phyloP scores from a whole-genome alignment of 2,888 invertebrate genomes.

The Aleiodes testaceus region DNA sequence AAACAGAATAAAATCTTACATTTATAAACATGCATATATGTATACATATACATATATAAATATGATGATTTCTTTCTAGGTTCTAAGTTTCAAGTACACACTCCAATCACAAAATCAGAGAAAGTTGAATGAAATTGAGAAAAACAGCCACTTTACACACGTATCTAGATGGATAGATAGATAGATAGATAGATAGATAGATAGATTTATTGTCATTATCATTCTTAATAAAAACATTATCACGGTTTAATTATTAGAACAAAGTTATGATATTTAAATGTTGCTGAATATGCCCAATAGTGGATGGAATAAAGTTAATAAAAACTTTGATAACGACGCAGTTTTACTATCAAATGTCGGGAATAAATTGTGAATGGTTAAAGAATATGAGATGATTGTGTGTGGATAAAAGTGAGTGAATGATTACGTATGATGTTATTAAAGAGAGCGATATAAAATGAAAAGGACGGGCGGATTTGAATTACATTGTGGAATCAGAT shows the following conservation, averaged over 20 bases:
- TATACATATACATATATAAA: constrained; percentile 63
- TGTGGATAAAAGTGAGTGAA: constrained; percentile 5
- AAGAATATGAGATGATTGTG: constrained; percentile 6
- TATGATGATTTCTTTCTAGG: constrained; percentile 55
- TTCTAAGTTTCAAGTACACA: constrained; percentile 55
- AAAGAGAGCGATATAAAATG: constrained; percentile 1
- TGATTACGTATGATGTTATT: constrained; percentile 6
- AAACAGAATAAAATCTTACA: constrained; percentile 55
- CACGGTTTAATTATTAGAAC: constrained; percentile 58
- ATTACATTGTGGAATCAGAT: constrained; percentile 19
- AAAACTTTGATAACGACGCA: not conserved
- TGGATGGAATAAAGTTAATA: constrained; percentile 1
- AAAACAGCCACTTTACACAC: constrained; percentile 60
- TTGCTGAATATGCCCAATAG: constrained; percentile 61
- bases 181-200: no score
- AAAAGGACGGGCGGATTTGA: constrained; percentile 30
- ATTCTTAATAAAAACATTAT: constrained; percentile 61
- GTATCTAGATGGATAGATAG: constrained; percentile 66
- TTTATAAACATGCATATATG: constrained; percentile 64
- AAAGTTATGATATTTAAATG: constrained; percentile 70
- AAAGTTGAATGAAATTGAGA: constrained; percentile 44
- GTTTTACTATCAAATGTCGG: constrained; percentile 1
- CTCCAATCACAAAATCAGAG: constrained; percentile 52
- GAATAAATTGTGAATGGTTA: constrained; percentile 10
- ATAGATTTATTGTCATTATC: constrained; percentile 67